A percentile compares a stretch with the other conserved stretches of the same genome.
Evolutionary conservation across 2,797 vertebrate species (phyloP).

Genomic region (Vireo griseus): DNA sequence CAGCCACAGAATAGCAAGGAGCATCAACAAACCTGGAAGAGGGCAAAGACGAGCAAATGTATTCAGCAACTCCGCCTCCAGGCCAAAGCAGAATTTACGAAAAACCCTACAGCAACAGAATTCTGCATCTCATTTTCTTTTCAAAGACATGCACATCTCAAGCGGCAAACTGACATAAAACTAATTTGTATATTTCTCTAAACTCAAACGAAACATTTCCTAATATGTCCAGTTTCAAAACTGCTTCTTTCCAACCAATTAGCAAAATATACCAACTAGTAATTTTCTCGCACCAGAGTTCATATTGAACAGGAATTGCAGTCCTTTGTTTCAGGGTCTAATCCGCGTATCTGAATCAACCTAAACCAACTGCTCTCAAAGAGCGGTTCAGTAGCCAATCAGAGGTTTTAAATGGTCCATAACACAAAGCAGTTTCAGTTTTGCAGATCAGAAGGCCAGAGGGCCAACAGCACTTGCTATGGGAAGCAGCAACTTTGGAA

Average conservation of each 20-base stretch:
- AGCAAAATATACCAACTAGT: not conserved
- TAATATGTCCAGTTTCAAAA: not conserved
- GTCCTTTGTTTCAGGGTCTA: not conserved
- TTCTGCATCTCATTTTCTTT: not conserved
- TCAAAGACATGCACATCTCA: not conserved
- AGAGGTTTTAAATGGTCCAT: not conserved
- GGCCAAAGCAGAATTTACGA: not conserved
- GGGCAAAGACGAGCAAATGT: not conserved
- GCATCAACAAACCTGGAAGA: not conserved
- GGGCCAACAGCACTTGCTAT: not conserved
- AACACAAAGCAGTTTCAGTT: rapidly evolving
- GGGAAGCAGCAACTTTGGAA: not conserved
- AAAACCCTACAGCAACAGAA: not conserved
- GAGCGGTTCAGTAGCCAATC: rapidly evolving
- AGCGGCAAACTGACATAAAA: not conserved
- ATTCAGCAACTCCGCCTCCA: not conserved
- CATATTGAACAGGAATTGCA: not conserved
- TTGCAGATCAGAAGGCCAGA: not conserved
- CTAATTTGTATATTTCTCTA: not conserved
- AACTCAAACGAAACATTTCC: not conserved
- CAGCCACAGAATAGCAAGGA: not conserved
- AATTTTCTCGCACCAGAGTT: not conserved
- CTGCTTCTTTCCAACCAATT: not conserved
- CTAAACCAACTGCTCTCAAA: not conserved
- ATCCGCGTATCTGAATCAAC: not conserved